Base-by-base conservation (phyloP, 2,888 invertebrate genomes). In the Drosophila meridiana region DNA sequence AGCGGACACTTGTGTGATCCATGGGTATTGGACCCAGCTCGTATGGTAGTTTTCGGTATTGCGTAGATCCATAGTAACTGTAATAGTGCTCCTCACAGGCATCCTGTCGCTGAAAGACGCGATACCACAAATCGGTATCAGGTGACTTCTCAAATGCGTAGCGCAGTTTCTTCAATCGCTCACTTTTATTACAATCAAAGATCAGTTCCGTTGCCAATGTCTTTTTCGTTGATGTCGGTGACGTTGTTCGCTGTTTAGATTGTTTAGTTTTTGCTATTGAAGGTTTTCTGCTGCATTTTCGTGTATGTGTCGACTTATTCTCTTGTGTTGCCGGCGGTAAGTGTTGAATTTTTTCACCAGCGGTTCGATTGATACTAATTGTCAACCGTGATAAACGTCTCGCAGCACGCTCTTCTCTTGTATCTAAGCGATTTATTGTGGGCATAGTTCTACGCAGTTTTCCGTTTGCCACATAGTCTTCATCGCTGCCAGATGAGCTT, bases 81-180 rank as follows among this genome's bases (percentile, higher is more conserved):
- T 94, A 94, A 89, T 94, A 94, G 91, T 94, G 94, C 82, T 96
- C 95, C 75, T 95, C 95, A 20, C 96, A 96, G 57, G 95, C 94
- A 89, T 97, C 97, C 90, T 97, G 96, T 1, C 97, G 94, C 76
- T 95, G 94, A 90, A 97, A 97, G 1, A 97, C 96, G 75, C 95
- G 95, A 91, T 95, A 97, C 97, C 97, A 97, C 0, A 96, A 95
- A 90, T 97, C 97, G 30, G 95, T 95, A 42, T 93, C 94, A 1
- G 97, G 97, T 68, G 96, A 94, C 20, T 94, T 94, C 92, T 97
- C 97, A 91, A 97, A 97, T 0, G 92, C 77, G 59, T 92, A 92
- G 0, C 74, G 75, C 68, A 91, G 72, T 11, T 87, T 73, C 45
- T 83, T 82, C 38, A 92, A 36, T 7, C 87, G 80, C 45, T 86